A percentile compares a stretch with the other conserved stretches of the same genome.
Evolutionary conservation across 2,797 vertebrate genomes (phyloP).

Genomic region (Trichosurus vulpecula): DNA sequence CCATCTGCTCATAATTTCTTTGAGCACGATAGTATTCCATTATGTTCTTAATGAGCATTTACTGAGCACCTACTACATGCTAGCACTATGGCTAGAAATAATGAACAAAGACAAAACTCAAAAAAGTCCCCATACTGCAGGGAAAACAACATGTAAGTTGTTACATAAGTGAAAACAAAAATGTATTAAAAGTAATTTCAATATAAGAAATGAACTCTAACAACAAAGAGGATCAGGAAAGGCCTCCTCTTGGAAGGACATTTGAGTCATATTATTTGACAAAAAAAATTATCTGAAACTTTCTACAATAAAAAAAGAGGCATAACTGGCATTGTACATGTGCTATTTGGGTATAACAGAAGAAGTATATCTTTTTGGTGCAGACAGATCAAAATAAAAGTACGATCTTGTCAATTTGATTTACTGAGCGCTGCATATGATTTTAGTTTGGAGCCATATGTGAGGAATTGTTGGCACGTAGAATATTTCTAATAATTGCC

Average conservation of each 20-base stretch:
- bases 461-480: not conserved
- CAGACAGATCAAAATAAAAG: conserved; percentile 4
- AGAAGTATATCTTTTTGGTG: not conserved
- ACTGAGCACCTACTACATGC: not conserved
- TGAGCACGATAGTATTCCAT: no score
- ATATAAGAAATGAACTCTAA: not conserved
- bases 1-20: no score
- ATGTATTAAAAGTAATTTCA: not conserved
- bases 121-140: not conserved
- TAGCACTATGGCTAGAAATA: not conserved
- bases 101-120: not conserved
- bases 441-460: conserved; percentile 19
- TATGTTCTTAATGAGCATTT: not conserved
- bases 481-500: not conserved
- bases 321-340: not conserved
- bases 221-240: not conserved
- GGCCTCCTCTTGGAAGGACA: not conserved
- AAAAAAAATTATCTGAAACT: not conserved
- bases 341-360: not conserved
- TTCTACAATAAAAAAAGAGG: not conserved
- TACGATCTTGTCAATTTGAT: conserved; percentile 12
- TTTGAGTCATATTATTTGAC: not conserved
- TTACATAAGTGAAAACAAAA: not conserved
- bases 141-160: not conserved
- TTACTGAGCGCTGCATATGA: not conserved